Evolutionary conservation across 2,797 vertebrate species (phyloP).

Genomic region (Trachops cirrhosus): DNA sequence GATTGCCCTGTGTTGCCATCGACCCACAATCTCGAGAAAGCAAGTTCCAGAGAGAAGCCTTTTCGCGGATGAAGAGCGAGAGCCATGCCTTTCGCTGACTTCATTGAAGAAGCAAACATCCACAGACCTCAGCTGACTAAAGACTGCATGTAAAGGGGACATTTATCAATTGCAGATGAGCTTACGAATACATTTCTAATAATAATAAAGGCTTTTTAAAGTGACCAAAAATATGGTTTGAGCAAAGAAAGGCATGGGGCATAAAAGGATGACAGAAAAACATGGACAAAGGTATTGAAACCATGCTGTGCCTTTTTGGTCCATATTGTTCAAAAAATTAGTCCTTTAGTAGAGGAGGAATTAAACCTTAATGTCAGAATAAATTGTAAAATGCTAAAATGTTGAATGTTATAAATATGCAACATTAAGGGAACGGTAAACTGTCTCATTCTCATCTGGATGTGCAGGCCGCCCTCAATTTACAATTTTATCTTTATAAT

Average conservation of each 20-base stretch:
- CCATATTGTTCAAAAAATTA: neutral
- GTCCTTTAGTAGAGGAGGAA: neutral
- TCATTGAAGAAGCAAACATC: slow-evolving; percentile 8
- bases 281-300: neutral
- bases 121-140: slow-evolving; percentile 15
- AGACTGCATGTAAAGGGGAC: neutral
- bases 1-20: neutral
- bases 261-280: neutral
- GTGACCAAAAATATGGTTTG: neutral
- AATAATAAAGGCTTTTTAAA: neutral
- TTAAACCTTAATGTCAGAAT: neutral
- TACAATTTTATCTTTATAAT: neutral
- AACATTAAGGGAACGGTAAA: neutral
- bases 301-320: neutral
- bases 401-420: neutral
- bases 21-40: neutral
- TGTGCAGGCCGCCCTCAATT: neutral
- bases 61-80: neutral
- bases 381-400: neutral
- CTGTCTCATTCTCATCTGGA: neutral
- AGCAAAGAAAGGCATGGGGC: neutral
- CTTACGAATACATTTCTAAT: neutral
- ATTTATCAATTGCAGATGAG: neutral
- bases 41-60: neutral
- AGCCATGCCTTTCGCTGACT: slow-evolving; percentile 5